Conservation (phyloP, 2,113 vertebrate genomes). For the Glareola pratincola region DNA sequence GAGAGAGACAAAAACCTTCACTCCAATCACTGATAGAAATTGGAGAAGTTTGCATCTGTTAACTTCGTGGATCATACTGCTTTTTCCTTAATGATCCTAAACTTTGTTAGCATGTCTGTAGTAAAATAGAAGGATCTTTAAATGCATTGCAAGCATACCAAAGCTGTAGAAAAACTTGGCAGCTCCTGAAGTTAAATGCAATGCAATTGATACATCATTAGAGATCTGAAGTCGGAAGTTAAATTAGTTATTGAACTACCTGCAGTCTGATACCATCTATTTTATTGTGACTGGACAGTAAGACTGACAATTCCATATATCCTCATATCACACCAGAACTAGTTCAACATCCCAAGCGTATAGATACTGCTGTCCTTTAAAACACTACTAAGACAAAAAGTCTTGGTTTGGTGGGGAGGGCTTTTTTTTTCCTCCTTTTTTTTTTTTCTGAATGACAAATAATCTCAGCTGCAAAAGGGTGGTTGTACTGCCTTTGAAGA, state of each 20-base stretch:
- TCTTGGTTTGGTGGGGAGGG: not conserved
- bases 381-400: not conserved
- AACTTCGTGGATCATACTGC: not conserved
- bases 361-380: not conserved
- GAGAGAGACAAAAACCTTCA: not conserved
- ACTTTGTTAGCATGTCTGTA: not conserved
- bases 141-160: not conserved
- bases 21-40: not conserved
- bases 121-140: not conserved
- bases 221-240: constrained; percentile 45
- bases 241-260: constrained; percentile 76
- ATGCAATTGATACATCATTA: constrained; percentile 51
- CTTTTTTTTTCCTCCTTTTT: not conserved
- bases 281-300: not conserved
- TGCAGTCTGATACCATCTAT: not conserved
- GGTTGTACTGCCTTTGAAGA: not conserved
- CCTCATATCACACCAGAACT: not conserved
- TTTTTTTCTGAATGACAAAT: not conserved
- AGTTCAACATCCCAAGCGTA: not conserved
- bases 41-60: not conserved
- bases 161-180: not conserved
- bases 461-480: not conserved
- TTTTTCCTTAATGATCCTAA: not conserved
- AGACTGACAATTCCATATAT: constrained; percentile 49
- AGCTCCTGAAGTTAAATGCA: not conserved